Percentiles rank a stretch among this genome's conserved stretches.
These are phyloP conservation scores for Oreortyx pictus DNA, from an alignment of 2,797 vertebrate species.

Conservation along the genomic window DNA sequence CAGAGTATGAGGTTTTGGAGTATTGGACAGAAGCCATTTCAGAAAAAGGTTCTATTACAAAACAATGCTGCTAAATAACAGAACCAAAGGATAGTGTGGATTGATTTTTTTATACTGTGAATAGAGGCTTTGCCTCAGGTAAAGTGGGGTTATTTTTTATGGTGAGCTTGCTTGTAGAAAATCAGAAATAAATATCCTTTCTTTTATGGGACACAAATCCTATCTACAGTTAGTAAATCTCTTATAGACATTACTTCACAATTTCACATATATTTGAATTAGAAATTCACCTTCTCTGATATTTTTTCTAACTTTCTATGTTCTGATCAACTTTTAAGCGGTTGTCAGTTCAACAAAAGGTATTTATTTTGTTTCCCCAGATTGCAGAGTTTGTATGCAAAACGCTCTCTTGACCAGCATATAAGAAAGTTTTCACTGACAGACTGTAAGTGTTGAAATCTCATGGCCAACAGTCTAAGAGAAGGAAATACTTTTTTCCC, in stretches of 20 bases:
- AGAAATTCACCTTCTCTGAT: background rate
- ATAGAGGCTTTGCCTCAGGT: background rate
- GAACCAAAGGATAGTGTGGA: conserved; percentile 7
- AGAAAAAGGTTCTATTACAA: conserved; percentile 37
- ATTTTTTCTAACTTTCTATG: background rate
- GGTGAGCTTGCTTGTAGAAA: conserved; percentile 33
- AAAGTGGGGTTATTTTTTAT: background rate
- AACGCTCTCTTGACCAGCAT: background rate
- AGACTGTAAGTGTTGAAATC: background rate
- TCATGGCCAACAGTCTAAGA: background rate
- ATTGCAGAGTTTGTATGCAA: background rate
- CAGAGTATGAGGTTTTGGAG: conserved; percentile 2
- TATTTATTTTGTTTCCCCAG: background rate
- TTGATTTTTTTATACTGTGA: conserved; percentile 25
- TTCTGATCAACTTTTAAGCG: background rate
- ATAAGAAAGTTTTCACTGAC: background rate
- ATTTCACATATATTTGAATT: background rate
- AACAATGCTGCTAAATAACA: conserved; percentile 39
- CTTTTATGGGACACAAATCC: background rate
- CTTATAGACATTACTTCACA: background rate
- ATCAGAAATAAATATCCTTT: background rate
- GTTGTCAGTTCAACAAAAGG: background rate
- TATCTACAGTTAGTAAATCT: background rate
- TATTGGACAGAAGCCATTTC: conserved; percentile 47
- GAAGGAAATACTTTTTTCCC: background rate